phyloP scores from a whole-genome alignment of 2,888 invertebrate species.

The Unio delphinus region DNA sequence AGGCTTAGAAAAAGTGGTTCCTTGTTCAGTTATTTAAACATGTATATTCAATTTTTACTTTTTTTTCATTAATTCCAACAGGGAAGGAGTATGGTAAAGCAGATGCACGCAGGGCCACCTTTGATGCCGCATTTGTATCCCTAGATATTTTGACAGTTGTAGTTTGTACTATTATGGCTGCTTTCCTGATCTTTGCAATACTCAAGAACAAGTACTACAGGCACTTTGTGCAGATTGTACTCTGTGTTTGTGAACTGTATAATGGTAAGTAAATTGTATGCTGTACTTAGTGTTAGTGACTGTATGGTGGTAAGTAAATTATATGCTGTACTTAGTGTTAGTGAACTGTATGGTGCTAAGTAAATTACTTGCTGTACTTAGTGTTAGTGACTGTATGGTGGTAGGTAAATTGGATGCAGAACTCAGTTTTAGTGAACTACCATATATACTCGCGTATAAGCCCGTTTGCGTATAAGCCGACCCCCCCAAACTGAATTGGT shows the following conservation, averaged over 20 bases:
- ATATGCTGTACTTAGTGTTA: constrained; percentile 64
- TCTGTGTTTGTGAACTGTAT: constrained; percentile 68
- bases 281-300: constrained; percentile 64
- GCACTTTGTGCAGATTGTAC: constrained; percentile 64
- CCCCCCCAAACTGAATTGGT: too few relatives aligned
- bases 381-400: constrained; percentile 63
- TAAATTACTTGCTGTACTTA: constrained; percentile 55
- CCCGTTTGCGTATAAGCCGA: too few relatives aligned
- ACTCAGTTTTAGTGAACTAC: too few relatives aligned
- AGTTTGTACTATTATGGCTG: constrained; percentile 52
- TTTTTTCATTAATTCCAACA: constrained; percentile 13
- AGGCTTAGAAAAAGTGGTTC: too few relatives aligned
- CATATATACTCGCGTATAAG: too few relatives aligned
- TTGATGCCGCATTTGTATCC: constrained; percentile 66
- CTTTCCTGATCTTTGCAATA: constrained; percentile 59
- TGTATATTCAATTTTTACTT: too few relatives aligned
- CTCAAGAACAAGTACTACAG: constrained; percentile 50
- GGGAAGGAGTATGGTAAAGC: constrained; percentile 70
- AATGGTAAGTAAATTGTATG: constrained; percentile 64
- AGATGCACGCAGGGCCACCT: constrained; percentile 67
- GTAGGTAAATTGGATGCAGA: too few relatives aligned
- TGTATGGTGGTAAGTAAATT: constrained; percentile 65
- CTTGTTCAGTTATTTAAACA: too few relatives aligned
- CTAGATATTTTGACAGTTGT: constrained; percentile 65
- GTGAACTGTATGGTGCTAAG: constrained; percentile 69